These are phyloP conservation scores for Leptinotarsa undecemlineata DNA, from an alignment of 1,140 invertebrate species.

Conservation along the genomic window DNA sequence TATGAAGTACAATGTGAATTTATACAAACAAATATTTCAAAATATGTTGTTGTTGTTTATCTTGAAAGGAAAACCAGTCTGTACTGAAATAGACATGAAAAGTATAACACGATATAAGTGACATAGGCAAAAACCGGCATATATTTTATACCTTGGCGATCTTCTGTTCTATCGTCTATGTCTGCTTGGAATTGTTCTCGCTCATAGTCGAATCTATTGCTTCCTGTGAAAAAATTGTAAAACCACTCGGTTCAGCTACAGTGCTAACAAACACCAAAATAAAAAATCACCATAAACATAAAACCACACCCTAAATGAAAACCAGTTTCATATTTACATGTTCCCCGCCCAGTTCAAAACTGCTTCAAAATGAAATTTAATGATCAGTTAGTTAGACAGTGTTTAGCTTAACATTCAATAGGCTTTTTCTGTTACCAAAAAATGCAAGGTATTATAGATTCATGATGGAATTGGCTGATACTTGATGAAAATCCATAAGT, in stretches of 20 bases:
- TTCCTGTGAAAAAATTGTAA: constrained; percentile 22
- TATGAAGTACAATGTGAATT: no score
- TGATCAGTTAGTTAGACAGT: no score
- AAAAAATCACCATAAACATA: background rate
- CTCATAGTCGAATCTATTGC: constrained; percentile 19
- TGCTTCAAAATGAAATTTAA: no score
- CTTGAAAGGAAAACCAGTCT: background rate
- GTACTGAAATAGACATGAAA: background rate
- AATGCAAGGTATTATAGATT: no score
- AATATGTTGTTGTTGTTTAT: background rate
- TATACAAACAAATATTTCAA: no score
- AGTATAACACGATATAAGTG: constrained; percentile 10
- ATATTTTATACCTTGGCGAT: constrained; percentile 32
- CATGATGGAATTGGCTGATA: no score
- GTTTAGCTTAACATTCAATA: no score
- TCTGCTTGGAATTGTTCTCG: constrained; percentile 13
- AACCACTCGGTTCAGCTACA: background rate
- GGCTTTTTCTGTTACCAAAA: no score
- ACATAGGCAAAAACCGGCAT: background rate
- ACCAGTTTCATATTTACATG: no score
- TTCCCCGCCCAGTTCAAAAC: no score
- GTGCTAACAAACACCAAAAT: constrained; percentile 10
- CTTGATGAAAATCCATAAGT: no score
- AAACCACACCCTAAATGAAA: background rate
- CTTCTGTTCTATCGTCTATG: constrained; percentile 15